Evolutionary conservation across 23 tunicate genomes (phyloP), one percentile per base, ranked within the genome.

Genomic region (Halocynthia roretzi): DNA sequence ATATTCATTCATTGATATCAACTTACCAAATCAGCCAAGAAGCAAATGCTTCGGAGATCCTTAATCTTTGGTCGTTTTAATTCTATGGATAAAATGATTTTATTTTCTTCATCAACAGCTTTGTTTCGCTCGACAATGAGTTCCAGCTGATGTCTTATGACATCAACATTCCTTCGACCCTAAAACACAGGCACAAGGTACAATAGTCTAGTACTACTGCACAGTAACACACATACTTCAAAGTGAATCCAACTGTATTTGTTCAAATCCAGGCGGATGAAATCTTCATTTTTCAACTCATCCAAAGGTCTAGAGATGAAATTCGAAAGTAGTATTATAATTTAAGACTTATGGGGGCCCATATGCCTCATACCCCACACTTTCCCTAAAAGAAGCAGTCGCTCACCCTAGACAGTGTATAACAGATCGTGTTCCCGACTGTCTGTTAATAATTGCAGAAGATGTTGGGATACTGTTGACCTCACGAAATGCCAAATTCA

Each of bases 241-340:
- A 93, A 93, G 71, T 87, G 89, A 21, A 93, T 83, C 86, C 88
- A 80, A 9, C 84, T 65, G 40, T 87, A 87, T 40, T 80, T 65
- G 17, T 80, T 74, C 11, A 74, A 54, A 54, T 74, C 78, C 4
- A 74, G 56, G n/a, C 1, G 64, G 8, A 19, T 21, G 22, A 74
- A 74, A 54, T 74, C 78, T 54, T 22, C 64, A 53, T 54, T 74
- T 8, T 62, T 74, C 6, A 74, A 48, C 31, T 74, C 78, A 56
- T 74, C 78, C 62, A 74, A 48, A 12, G 78, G 78, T 54, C 78
- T 74, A 31, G 12, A 68, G 20, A 20, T 31, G 44, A 31, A 31
- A 31, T 31, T 31, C 4, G 4, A 31, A 31, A 31, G 1, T 31
- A n/a, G 44, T 31, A 0, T 31, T 31, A 31, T 31, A 31, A 31